A percentile compares a stretch with the other conserved stretches of the same genome.
Conservation (phyloP, 2,888 invertebrate species). For the Euzetes globulus region DNA sequence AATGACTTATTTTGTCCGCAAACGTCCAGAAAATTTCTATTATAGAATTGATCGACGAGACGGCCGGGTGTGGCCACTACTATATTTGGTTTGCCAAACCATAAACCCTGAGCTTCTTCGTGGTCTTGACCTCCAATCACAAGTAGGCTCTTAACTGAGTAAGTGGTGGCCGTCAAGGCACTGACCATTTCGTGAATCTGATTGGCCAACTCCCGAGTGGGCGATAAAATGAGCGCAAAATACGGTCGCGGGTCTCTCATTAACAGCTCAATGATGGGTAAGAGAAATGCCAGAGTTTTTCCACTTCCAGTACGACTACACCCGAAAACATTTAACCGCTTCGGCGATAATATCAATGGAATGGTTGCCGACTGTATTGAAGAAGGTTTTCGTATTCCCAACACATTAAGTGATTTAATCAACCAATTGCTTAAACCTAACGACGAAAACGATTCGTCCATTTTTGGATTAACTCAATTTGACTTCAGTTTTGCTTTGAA, state of each 20-base stretch:
- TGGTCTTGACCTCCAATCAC: constrained; percentile 78
- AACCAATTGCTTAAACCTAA: constrained; percentile 38
- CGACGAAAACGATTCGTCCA: background rate
- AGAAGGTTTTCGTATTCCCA: constrained; percentile 34
- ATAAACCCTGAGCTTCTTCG: constrained; percentile 55
- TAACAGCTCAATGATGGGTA: constrained; percentile 83
- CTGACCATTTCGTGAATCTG: constrained; percentile 53
- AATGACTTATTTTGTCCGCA: constrained; percentile 51
- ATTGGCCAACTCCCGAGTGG: constrained; percentile 83
- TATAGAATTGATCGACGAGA: constrained; percentile 81
- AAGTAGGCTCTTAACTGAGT: constrained; percentile 69
- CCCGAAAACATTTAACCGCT: constrained; percentile 80
- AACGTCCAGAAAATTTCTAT: constrained; percentile 54
- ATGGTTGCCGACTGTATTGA: constrained; percentile 34
- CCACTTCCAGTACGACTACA: constrained; percentile 97
- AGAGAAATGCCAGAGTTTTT: constrained; percentile 93
- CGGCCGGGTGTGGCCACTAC: constrained; percentile 94
- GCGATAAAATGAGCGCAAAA: constrained; percentile 86
- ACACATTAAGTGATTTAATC: constrained; percentile 17
- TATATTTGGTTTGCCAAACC: constrained; percentile 87
- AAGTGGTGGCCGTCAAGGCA: constrained; percentile 26
- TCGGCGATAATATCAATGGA: constrained; percentile 30
- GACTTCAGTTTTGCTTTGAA: background rate
- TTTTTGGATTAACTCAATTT: background rate
- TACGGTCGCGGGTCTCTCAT: constrained; percentile 93